Conservation (phyloP, 2,113 vertebrate genomes). For the Centrocercus urophasianus region DNA sequence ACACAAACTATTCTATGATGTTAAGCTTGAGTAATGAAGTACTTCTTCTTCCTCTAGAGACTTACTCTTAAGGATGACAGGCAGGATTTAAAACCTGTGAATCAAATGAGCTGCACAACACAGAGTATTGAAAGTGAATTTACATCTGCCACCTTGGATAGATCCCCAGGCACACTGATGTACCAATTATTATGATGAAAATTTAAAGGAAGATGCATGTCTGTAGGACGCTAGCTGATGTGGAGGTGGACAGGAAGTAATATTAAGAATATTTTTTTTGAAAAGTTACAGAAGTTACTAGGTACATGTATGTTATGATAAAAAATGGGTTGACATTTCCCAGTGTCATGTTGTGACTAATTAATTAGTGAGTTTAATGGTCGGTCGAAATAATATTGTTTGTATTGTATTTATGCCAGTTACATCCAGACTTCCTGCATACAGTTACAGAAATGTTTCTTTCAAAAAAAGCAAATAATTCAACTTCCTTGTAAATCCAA, state of each 20-base stretch:
- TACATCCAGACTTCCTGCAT: neutral
- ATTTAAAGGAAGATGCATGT: neutral
- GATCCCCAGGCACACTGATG: neutral
- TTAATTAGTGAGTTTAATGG: neutral
- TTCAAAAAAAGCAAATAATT: too few species aligned
- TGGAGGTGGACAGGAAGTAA: neutral
- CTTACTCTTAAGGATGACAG: neutral
- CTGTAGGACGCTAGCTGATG: neutral
- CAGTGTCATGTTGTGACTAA: neutral
- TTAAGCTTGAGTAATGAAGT: neutral
- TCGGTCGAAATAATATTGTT: neutral
- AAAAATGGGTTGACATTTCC: neutral
- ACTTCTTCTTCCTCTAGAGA: neutral
- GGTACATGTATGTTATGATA: neutral
- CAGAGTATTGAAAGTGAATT: neutral
- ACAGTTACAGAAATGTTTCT: neutral
- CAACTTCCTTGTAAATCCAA: too few species aligned
- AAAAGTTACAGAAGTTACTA: neutral
- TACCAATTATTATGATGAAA: neutral
- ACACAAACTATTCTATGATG: too few species aligned
- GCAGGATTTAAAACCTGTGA: neutral
- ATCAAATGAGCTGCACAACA: neutral
- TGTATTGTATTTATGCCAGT: neutral
- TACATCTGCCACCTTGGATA: neutral
- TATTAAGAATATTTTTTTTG: neutral